Base-by-base conservation (phyloP, 2,113 vertebrate species). In the Ceuthmochares aereus region DNA sequence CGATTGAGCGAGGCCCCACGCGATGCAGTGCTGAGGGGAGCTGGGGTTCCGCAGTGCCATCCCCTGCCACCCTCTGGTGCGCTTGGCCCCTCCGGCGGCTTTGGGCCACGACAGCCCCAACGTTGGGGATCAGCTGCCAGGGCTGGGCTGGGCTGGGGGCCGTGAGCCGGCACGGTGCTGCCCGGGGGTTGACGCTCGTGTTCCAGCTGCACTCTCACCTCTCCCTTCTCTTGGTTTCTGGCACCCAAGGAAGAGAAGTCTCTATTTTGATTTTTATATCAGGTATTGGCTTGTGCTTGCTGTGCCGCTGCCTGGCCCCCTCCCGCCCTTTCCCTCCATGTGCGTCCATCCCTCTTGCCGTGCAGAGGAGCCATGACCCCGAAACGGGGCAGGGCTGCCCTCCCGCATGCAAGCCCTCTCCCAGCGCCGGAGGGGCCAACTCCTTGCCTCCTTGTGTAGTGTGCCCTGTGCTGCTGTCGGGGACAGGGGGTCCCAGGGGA, bases 181-280 rank as follows among this genome's bases (percentile, higher is more conserved):
- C 90, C 96, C 12, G 4, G 86, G 93, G 96, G 73, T 94, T 92
- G 95, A 76, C 10, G 25, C 91, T 93, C 90, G 0, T 95, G 90
- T 97, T 96, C 95, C 89, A 85, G 95, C 95, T 87, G 95, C 89
- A 55, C 95, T 96, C 95, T 97, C 68, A 95, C 93, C 87, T 97
- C 87, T 96, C 89, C 96, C 96, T 97, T 97, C 97, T 98, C 97
- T 96, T 96, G 98, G 98, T 98, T 98, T 98, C 98, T 98, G 98
- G 98, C 98, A 97, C 98, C 98, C 99, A 98, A 99, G 98, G 98
- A 99, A 98, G 98, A 98, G 98, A 98, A 99, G 98, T 98, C 98
- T 99, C 97, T 99, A 99, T 98, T 99, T 99, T 98, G 99, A 99
- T 99, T 99, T 99, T 98, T 99, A 99, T 98, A 99, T 98, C 98